These are phyloP conservation scores for Marcusenius ussheri DNA, from an alignment of 2,113 vertebrate species.

Conservation along the genomic window DNA sequence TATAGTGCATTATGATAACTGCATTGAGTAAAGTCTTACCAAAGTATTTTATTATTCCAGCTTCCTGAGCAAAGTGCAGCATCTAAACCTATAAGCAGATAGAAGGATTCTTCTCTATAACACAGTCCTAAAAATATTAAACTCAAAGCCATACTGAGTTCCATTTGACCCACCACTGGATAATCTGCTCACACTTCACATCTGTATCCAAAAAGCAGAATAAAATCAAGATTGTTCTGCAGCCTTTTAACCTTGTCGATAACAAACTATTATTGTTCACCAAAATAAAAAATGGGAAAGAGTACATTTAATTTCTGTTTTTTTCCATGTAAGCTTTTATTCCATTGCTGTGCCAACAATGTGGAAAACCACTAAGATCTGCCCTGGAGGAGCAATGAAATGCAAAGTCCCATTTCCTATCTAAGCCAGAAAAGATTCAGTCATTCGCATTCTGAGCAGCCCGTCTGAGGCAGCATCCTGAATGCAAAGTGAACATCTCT, in stretches of 20 bases:
- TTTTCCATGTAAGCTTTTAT: neutral
- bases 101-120: neutral
- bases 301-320: neutral
- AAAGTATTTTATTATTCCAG: neutral
- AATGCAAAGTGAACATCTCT: neutral
- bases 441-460: conserved; percentile 4
- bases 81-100: neutral
- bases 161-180: neutral
- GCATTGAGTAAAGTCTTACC: neutral
- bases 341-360: neutral
- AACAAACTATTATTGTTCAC: neutral
- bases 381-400: neutral
- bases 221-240: neutral
- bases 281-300: neutral
- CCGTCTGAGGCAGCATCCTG: neutral
- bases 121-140: neutral
- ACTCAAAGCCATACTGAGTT: neutral
- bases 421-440: conserved; percentile 7
- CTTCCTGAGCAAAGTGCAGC: neutral
- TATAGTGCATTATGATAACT: neutral
- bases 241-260: neutral
- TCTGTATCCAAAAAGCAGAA: neutral
- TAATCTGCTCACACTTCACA: neutral
- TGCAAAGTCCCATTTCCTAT: conserved; percentile 9
- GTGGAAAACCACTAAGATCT: neutral